Evolutionary conservation across 1,140 invertebrate species (phyloP), one percentile per base, ranked within the genome.

Genomic region (Leguminivora glycinivorella): DNA sequence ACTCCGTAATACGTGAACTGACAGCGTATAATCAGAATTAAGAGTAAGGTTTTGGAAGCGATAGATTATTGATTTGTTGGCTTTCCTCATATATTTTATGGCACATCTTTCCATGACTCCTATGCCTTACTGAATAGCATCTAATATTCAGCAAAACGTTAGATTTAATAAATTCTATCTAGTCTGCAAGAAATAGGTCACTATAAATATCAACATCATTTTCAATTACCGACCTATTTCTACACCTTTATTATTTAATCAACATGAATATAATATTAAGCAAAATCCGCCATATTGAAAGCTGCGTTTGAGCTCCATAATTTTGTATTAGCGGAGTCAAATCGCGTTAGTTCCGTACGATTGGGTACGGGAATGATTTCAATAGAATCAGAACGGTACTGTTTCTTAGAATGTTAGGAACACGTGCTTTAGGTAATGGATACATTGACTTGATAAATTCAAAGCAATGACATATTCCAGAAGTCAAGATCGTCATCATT

Each of bases 291-390:
- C 19, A 1, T 52, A 19, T 22, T 22, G 47, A 52, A 52, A 52
- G 47, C 17, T 47, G 6, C 43, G 43, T 19, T 47, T 47, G 43
- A 47, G 43, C 43, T 47, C 43, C 43, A 47, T 22, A 52, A 52
- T 52, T 52, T 52, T 52, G 47, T 52, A 52, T 52, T 22, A 22
- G 47, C 47, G 19, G n/a, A n/a, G 47, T 52, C 47, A 52, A 52
- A 52, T 52, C 19, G 47, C 47, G 19, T 52, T 52, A 52, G 6
- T 22, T 52, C 19, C 47, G 19, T 9, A 19, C 19, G 47, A 52
- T 22, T 52, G 47, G 19, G 47, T 52, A 22, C 47, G 47, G 43
- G 47, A 52, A 52, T 52, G 5, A 14, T 14, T n/a, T 43, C 38
- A 14, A 43, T 3, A 43, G 14, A n/a, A n/a, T 43, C 17, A 9